Evolutionary conservation across 2,797 vertebrate species (phyloP), one percentile per base, ranked within the genome.

Genomic region (Syngnathus acus): DNA sequence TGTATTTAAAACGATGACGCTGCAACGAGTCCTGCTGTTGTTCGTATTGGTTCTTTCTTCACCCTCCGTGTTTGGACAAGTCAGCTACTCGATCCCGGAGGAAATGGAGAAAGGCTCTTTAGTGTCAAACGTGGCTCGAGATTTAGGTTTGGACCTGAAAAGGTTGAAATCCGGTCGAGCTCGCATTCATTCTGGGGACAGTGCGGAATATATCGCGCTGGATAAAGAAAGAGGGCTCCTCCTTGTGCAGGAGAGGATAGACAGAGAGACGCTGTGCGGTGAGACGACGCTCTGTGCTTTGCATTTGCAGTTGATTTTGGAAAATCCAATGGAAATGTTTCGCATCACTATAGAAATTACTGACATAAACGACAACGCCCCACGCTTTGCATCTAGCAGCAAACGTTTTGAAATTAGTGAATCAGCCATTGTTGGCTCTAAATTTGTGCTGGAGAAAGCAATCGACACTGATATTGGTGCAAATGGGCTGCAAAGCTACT

Each of bases 281-380:
- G 72, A 86, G 65, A 82, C 79, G 11, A 81, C 79, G 67, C 81
- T 78, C 59, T 86, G 84, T 6, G 81, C 72, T 83, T 84, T 78
- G 45, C 81, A 73, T 87, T 87, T 72, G 39, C 87, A 81, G 64
- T 79, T 91, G 0, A 78, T 85, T 4, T 74, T 90, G 21, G 89
- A 89, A 0, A 89, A 83, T 55, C 82, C 90, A 0, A 65, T 91
- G 9, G 84, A 91, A 66, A 65, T 90, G 0, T 89, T 82, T 17
- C 71, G 71, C 0, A 55, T 91, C 5, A 88, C 79, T 0, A 69
- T 90, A 0, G 85, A 90, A 68, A 84, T 91, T 1, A 83, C 73
- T 0, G 89, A 90, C 8, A 72, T 89, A 10, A 89, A 90, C 26
- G 89, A 90, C 13, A 84, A 89, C n/a, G 57, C 74, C 2, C 88